Conservation (phyloP, 1,140 invertebrate genomes). For the Wiebesia pumilae region DNA sequence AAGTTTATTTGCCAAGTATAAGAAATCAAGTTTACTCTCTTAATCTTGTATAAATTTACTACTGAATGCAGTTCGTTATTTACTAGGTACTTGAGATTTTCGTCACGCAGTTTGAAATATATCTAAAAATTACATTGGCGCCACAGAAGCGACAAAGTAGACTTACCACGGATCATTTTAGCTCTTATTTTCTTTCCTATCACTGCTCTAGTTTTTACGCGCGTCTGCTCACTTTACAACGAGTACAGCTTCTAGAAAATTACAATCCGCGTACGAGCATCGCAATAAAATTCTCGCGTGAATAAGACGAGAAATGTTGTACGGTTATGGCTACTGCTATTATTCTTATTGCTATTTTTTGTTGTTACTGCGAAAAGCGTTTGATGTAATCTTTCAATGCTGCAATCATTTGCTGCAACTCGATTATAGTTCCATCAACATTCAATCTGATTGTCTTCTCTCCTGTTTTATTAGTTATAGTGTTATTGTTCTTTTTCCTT, state of each 20-base stretch:
- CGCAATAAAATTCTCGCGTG: neutral
- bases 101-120: neutral
- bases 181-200: neutral
- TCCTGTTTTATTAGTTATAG: too few species aligned
- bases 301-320: neutral
- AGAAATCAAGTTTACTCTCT: too few species aligned
- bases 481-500: too few species aligned
- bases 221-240: neutral
- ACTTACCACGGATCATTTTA: neutral
- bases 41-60: too few species aligned
- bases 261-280: neutral
- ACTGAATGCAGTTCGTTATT: too few species aligned
- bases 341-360: neutral
- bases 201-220: neutral
- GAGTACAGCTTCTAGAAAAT: neutral
- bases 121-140: constrained; percentile 5
- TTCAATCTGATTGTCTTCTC: neutral
- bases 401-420: neutral
- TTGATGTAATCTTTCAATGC: neutral
- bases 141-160: neutral
- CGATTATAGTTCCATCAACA: neutral
- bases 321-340: neutral
- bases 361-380: neutral
- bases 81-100: neutral
- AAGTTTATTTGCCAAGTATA: too few species aligned